These are phyloP conservation scores for Trematomus loennbergii DNA, from an alignment of 2,113 vertebrate genomes.

Conservation along the genomic window DNA sequence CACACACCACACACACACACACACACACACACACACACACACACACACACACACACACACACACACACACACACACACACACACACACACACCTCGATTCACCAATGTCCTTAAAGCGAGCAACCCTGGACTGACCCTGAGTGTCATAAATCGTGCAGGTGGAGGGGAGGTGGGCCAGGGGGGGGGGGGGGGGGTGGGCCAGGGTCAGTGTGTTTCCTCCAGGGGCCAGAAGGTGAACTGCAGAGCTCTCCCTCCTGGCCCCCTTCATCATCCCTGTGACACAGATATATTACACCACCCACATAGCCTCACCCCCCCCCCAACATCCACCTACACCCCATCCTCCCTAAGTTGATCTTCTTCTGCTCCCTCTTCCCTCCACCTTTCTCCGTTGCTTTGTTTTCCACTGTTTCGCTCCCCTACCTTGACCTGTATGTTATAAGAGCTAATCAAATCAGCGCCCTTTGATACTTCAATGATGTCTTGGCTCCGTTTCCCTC, in stretches of 20 bases:
- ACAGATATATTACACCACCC: constrained; percentile 79
- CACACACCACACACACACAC: background rate
- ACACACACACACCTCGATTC: constrained; percentile 29
- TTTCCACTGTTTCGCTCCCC: constrained; percentile 1
- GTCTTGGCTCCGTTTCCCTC: constrained; percentile 48
- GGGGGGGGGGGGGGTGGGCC: too few relatives aligned
- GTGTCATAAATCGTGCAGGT: constrained; percentile 77
- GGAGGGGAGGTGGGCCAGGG: constrained; percentile 48
- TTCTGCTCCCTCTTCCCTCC: constrained; percentile 3
- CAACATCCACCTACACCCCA: constrained; percentile 31
- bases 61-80: background rate
- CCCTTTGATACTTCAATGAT: constrained; percentile 55
- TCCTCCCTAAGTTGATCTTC: constrained; percentile 64
- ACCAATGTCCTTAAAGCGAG: constrained; percentile 54
- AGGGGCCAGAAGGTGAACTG: constrained; percentile 82
- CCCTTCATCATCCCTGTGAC: constrained; percentile 79
- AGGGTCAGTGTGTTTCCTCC: constrained; percentile 81
- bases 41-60: background rate
- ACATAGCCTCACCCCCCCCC: constrained; percentile 32
- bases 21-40: background rate
- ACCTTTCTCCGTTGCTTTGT: constrained; percentile 48
- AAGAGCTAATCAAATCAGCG: constrained; percentile 72
- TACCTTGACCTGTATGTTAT: constrained; percentile 22
- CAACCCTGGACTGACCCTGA: constrained; percentile 65
- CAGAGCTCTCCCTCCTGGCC: constrained; percentile 75